A percentile compares a stretch with the other conserved stretches of the same genome.
These are phyloP conservation scores for Caiman crocodilus DNA, from an alignment of 2,797 vertebrate species.

Conservation along the genomic window DNA sequence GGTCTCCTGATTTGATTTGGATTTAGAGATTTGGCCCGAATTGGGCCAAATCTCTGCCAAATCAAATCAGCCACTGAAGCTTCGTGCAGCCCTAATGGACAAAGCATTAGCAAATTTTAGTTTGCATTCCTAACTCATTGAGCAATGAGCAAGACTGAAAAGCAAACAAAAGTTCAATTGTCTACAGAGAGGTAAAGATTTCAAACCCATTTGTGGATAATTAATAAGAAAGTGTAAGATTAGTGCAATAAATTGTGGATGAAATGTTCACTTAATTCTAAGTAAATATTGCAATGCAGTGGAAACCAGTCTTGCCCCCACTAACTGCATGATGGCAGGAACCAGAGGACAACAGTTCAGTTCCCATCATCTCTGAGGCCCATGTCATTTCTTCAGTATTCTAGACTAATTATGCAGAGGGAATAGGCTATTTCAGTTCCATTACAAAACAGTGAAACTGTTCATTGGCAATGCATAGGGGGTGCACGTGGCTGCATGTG, in stretches of 20 bases:
- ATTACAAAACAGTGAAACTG: not conserved
- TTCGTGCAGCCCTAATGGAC: not conserved
- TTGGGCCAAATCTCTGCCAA: too few relatives aligned
- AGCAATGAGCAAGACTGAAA: not conserved
- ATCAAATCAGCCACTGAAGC: too few relatives aligned
- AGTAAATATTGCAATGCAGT: not conserved
- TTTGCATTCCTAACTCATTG: too few relatives aligned
- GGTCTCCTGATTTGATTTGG: too few relatives aligned
- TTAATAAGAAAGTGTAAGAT: not conserved
- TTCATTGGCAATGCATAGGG: not conserved
- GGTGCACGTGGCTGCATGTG: too few relatives aligned
- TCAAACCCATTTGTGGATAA: not conserved
- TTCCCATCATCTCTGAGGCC: not conserved
- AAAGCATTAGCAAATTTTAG: not conserved
- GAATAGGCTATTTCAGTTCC: not conserved
- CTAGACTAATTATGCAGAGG: not conserved
- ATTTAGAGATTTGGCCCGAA: too few relatives aligned
- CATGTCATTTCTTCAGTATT: not conserved
- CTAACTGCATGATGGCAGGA: not conserved
- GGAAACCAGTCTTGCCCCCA: not conserved
- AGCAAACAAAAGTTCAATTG: not conserved
- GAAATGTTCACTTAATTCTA: not conserved
- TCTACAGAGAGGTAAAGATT: not conserved
- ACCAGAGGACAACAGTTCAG: not conserved
- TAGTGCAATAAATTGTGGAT: not conserved